Evolutionary conservation across 1,140 invertebrate genomes (phyloP).

Genomic region (Stenopsyche tienmushanensis): DNA sequence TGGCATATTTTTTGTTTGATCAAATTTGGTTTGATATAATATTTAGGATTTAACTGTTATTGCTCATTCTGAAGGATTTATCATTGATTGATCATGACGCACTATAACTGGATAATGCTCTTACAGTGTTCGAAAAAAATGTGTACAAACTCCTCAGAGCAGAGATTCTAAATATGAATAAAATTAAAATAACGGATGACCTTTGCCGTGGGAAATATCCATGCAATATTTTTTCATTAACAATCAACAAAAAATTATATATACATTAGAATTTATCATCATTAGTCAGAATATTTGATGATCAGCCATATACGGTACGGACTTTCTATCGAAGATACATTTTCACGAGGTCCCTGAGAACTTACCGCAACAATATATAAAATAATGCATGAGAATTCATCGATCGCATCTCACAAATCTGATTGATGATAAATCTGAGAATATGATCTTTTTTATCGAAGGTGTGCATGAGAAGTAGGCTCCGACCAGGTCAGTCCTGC

Average conservation of each 20-base stretch:
- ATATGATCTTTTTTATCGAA: background rate
- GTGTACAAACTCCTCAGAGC: too few relatives aligned
- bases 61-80: background rate
- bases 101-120: too few relatives aligned
- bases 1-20: too few relatives aligned
- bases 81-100: slow-evolving; percentile 15
- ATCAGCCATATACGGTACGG: background rate
- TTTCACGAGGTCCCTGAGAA: background rate
- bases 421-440: background rate
- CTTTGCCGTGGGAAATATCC: background rate
- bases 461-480: background rate
- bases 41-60: too few relatives aligned
- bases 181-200: too few relatives aligned
- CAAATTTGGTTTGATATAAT: too few relatives aligned
- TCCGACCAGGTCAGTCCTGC: background rate
- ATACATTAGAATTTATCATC: background rate
- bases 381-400: background rate
- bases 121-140: too few relatives aligned
- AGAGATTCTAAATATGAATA: too few relatives aligned
- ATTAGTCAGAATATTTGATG: background rate
- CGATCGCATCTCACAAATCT: background rate
- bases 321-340: background rate
- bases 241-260: too few relatives aligned
- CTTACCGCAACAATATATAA: background rate
- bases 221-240: background rate